These are phyloP conservation scores for Tetanocera ferruginea DNA, from an alignment of 2,888 invertebrate species.

Conservation along the genomic window DNA sequence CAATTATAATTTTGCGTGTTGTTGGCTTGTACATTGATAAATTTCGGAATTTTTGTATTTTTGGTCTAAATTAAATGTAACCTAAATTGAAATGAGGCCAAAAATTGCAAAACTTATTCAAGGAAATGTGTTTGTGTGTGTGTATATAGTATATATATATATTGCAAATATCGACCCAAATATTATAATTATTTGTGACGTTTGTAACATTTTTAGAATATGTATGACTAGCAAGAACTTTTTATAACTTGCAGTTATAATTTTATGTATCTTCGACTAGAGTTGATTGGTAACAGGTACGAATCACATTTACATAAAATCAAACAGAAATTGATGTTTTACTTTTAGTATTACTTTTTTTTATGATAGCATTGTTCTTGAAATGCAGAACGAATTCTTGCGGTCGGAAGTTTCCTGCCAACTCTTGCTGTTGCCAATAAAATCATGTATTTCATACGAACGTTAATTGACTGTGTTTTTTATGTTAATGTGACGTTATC, in stretches of 20 bases:
- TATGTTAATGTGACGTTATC: no score
- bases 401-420: not conserved
- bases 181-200: no score
- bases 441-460: not conserved
- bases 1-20: not conserved
- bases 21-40: not conserved
- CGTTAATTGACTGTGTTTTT: not conserved
- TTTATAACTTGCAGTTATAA: not conserved
- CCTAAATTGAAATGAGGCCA: no score
- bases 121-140: no score
- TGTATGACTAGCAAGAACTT: no score
- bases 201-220: no score
- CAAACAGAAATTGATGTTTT: not conserved
- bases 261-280: not conserved
- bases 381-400: not conserved
- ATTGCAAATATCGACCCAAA: not conserved
- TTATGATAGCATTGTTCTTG: not conserved
- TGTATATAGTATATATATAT: no score
- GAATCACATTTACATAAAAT: slow-evolving; percentile 12
- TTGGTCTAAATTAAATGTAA: no score
- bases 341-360: no score
- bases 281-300: slow-evolving; percentile 16
- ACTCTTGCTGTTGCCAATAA: not conserved
- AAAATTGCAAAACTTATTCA: no score
- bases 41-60: not conserved